A percentile compares a stretch with the other conserved stretches of the same genome.
phyloP scores from a whole-genome alignment of 2,797 vertebrate species.

The Protonibea diacanthus region DNA sequence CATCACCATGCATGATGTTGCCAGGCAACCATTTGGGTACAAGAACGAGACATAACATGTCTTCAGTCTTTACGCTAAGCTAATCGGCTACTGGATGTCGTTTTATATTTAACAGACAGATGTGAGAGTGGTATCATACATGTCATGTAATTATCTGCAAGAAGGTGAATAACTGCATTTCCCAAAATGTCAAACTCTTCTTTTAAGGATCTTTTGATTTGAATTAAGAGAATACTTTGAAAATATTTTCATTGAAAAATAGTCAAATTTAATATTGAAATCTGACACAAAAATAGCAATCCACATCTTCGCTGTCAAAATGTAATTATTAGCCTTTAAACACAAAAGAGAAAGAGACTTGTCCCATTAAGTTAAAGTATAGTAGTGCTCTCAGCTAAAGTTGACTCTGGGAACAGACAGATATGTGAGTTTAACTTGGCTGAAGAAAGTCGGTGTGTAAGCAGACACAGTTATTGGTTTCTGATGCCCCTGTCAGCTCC shows the following conservation, averaged over 20 bases:
- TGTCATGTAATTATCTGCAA: not conserved
- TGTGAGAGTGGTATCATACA: not conserved
- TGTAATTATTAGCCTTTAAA: not conserved
- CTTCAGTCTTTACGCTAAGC: not conserved
- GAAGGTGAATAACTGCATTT: not conserved
- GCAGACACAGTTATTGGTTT: constrained; percentile 87
- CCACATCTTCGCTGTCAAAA: not conserved
- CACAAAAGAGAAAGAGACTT: not conserved
- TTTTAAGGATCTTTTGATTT: not conserved
- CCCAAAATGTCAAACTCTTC: not conserved
- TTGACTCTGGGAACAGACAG: constrained; percentile 52
- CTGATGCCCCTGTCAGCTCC: constrained; percentile 84
- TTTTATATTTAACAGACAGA: not conserved
- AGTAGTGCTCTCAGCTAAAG: constrained; percentile 28
- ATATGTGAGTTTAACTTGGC: constrained; percentile 88
- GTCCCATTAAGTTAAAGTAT: not conserved
- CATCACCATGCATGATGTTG: not conserved
- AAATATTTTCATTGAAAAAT: not conserved
- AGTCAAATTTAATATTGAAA: not conserved
- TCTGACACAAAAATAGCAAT: not conserved
- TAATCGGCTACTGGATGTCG: not conserved
- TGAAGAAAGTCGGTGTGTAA: constrained; percentile 77
- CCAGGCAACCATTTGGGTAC: not conserved
- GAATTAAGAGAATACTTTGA: not conserved
- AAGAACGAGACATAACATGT: too few relatives aligned